Conservation (phyloP, 2,797 vertebrate species). For the Cyclura pinguis region DNA sequence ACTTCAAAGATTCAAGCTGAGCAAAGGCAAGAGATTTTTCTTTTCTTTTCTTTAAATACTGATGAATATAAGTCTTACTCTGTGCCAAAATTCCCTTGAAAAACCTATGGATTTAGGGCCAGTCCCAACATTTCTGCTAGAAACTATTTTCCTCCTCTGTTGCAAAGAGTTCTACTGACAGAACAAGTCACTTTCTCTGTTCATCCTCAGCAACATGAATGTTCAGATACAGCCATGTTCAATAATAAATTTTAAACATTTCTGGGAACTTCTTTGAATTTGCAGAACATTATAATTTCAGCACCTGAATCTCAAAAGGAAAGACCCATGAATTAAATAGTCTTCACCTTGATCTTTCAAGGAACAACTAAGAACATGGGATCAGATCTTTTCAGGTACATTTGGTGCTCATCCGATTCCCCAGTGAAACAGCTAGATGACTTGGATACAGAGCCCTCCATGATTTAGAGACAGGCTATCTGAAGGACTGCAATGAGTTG, state of each 20-base stretch:
- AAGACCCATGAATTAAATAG: conserved; percentile 6
- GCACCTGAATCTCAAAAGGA: neutral
- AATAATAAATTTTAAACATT: conserved; percentile 18
- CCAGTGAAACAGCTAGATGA: neutral
- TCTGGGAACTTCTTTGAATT: neutral
- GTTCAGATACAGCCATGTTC: neutral
- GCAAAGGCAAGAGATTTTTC: neutral
- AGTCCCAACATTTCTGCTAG: conserved; percentile 46
- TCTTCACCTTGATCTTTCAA: neutral
- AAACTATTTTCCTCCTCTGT: conserved; percentile 51
- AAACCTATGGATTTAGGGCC: conserved; percentile 23
- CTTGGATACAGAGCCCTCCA: neutral
- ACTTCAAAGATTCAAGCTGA: neutral
- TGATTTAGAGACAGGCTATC: neutral
- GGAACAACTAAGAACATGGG: neutral
- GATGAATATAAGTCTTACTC: neutral
- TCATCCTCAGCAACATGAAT: conserved; percentile 10
- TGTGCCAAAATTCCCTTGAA: neutral
- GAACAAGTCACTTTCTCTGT: neutral
- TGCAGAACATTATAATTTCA: neutral
- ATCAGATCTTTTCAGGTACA: neutral
- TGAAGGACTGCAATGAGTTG: neutral
- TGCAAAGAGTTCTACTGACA: conserved; percentile 46
- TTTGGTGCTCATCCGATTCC: neutral
- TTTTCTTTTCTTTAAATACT: neutral